phyloP scores from a whole-genome alignment of 1,140 invertebrate species.

The Zaprionus ghesquierei region DNA sequence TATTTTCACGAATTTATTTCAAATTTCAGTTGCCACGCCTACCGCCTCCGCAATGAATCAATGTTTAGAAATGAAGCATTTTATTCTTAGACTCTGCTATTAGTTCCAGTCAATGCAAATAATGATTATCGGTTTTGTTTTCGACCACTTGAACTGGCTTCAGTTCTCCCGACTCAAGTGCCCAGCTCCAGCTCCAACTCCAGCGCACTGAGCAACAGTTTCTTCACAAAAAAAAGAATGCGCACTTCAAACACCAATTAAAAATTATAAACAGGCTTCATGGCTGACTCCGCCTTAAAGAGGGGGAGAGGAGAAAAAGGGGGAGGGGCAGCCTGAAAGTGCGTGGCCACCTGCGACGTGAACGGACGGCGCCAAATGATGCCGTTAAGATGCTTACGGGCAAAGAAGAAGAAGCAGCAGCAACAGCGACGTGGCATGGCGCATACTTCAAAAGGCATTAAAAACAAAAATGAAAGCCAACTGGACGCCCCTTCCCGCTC shows the following conservation, averaged over 20 bases:
- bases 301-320: background rate
- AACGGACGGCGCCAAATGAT: slow-evolving; percentile 65
- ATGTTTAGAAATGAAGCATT: too few relatives aligned
- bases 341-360: slow-evolving; percentile 65
- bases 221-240: slow-evolving; percentile 10
- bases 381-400: slow-evolving; percentile 73
- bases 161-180: background rate
- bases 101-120: background rate
- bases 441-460: slow-evolving; percentile 79
- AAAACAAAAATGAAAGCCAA: slow-evolving; percentile 75
- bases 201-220: slow-evolving; percentile 17
- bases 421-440: too few relatives aligned
- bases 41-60: too few relatives aligned
- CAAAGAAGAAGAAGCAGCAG: slow-evolving; percentile 13
- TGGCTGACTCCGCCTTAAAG: background rate
- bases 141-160: background rate
- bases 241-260: slow-evolving; percentile 77
- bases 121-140: background rate
- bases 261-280: slow-evolving; percentile 68
- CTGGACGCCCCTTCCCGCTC: slow-evolving; percentile 15
- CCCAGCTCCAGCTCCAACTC: background rate
- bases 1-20: too few relatives aligned
- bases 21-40: too few relatives aligned
- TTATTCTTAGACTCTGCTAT: background rate
- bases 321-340: slow-evolving; percentile 29